Base-by-base conservation (phyloP, 2,888 invertebrate genomes). In the Lacanobia oleracea region DNA sequence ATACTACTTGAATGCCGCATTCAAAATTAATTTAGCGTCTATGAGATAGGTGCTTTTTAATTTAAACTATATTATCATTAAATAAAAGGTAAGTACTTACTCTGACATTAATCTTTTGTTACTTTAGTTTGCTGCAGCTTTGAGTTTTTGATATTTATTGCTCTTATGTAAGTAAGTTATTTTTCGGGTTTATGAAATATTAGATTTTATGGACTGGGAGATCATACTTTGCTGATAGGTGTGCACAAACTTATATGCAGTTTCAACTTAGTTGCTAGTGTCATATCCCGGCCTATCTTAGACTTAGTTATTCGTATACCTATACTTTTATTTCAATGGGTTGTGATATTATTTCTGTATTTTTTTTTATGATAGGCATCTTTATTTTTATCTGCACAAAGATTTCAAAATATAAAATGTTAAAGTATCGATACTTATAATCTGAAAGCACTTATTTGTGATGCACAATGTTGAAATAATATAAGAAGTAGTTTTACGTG, bases 381-480 rank as follows among this genome's bases (percentile, higher is more conserved):
- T 16, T 64, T 18, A 14, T 70, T 70, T 77, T 80, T 62, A 57
- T 67, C 33, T 69, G 83, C 83, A 82, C 82, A 83, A 83, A 77
- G 14, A 65, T 53, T 67, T 48, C 12, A 21, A 71, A 40, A 71
- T n/a, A n/a, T n/a, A 45, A 60, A 48, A 62, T 50, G 71, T 79
- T 80, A 60, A 53, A 40, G 14, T 67, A 48, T n/a, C n/a, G n/a
- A n/a, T 60, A 73, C 67, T 53, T 67, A 72, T 80, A 82, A 84
- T 80, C 81, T 68, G 68, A 84, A 64, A 73, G 87, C 89, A 90
- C 90, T 80, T 90, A 84, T 89, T 90, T 90, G 87, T 89, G 83
- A 87, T 86, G 90, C 90, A 90, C 89, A 84, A 82, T 80, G 79
- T 82, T 84, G 63, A 76, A 67, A 72, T 72, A 73, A 59, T 72